Conservation (phyloP, 2,888 invertebrate species). For the Clusia tigrina region DNA sequence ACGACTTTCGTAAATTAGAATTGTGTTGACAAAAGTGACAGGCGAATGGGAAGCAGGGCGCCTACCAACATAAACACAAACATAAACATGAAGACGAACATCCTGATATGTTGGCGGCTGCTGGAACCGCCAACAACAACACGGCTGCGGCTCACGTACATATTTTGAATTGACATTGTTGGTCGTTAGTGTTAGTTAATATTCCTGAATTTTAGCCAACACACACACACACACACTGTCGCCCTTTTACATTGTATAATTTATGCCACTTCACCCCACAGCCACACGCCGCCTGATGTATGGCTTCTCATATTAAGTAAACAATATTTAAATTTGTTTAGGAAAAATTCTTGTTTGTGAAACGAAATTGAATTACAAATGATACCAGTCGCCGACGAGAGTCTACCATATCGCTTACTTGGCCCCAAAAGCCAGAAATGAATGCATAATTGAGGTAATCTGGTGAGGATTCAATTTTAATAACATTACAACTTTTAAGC, state of each 20-base stretch:
- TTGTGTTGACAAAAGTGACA: conserved; percentile 1
- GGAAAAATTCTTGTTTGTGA: conserved; percentile 26
- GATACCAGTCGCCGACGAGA: not conserved
- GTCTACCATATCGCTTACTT: not conserved
- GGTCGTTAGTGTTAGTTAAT: no score
- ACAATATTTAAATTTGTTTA: conserved; percentile 52
- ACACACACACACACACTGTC: not conserved
- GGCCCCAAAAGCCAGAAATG: not conserved
- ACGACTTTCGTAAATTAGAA: not conserved
- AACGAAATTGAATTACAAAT: conserved; percentile 25
- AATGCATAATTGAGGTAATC: conserved; percentile 8
- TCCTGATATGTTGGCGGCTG: not conserved
- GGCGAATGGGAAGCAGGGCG: no score
- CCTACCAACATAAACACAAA: not conserved
- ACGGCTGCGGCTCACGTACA: no score
- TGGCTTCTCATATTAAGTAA: conserved; percentile 29
- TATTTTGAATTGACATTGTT: no score
- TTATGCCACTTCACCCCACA: conserved; percentile 7
- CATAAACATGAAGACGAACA: not conserved
- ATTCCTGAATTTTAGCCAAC: no score
- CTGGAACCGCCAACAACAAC: not conserved
- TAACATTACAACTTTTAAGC: conserved; percentile 11
- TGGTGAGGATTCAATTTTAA: conserved; percentile 10
- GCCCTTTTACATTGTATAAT: not conserved
- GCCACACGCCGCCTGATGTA: not conserved